A percentile compares a stretch with the other conserved stretches of the same genome.
phyloP scores from a whole-genome alignment of 2,888 invertebrate genomes.

The Maniola hyperantus region DNA sequence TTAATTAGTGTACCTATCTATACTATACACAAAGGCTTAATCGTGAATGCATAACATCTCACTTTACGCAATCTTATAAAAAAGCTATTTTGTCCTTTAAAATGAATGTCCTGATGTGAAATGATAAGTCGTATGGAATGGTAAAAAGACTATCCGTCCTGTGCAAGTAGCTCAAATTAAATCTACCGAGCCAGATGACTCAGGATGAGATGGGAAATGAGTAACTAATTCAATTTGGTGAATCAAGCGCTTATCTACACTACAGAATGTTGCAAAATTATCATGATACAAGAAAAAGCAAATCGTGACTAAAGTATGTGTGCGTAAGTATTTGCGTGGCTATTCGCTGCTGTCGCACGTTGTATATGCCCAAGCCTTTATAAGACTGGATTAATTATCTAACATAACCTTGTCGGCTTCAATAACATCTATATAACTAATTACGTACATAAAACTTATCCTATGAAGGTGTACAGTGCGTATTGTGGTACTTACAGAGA shows the following conservation, averaged over 20 bases:
- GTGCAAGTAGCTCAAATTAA: constrained; percentile 39
- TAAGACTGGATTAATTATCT: neutral
- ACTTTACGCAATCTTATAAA: neutral
- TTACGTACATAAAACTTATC: constrained; percentile 1
- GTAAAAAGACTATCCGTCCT: constrained; percentile 4
- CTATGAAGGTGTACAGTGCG: constrained; percentile 11
- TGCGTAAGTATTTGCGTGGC: constrained; percentile 1
- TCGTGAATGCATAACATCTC: too few relatives aligned
- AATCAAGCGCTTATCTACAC: constrained; percentile 63
- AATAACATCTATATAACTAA: constrained; percentile 2
- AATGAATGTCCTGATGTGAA: neutral
- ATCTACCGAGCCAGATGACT: constrained; percentile 42
- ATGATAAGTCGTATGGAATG: neutral
- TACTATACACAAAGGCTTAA: too few relatives aligned
- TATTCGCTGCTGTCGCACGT: neutral
- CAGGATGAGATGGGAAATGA: constrained; percentile 57
- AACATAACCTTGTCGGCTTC: neutral
- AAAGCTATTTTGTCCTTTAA: neutral
- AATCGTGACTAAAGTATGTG: constrained; percentile 16
- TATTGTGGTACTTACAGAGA: constrained; percentile 84
- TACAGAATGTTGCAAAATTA: constrained; percentile 30
- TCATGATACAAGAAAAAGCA: constrained; percentile 29
- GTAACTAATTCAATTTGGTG: constrained; percentile 59
- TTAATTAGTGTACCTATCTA: too few relatives aligned
- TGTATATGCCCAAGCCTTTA: neutral